Base-by-base conservation (phyloP, 92 coral and sea anemone species). In the Siderastrea radians region DNA sequence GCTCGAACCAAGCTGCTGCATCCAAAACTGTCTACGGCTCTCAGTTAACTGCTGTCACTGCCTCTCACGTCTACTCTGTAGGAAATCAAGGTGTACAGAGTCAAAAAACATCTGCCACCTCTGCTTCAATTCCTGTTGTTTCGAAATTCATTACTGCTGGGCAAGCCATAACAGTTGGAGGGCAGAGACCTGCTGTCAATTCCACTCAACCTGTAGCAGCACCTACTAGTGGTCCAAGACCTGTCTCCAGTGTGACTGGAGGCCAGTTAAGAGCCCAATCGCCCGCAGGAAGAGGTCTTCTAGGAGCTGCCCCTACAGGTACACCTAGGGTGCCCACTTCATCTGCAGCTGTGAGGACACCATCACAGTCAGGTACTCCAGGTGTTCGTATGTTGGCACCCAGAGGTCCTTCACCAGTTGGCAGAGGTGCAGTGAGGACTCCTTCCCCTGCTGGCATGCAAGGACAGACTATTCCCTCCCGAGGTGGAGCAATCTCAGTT, bases 401-500 rank as follows among this genome's bases (percentile, higher is more conserved):
- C 2, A 64, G 87, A 61, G 87, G 87, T 17, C 87, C 81, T 2
- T 73, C 87, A 51, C 72, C 87, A 13, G 70, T 73, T 26, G 87
- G 80, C 47, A 60, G 80, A 59, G 87, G 80, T 1, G 16, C 76
- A 13, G 78, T 82, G 16, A 82, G 86, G 86, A 57, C 86, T 57
- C 68, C 86, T n/a, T 82, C 86, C 48, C 86, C 86, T 4, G 69
- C 86, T 1, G 65, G 58, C 47, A 46, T 82, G 12, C 84, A 80
- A 68, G 75, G 84, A 8, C 86, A 45, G 49, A 51, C 75, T 69
- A 10, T 58, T 68, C 55, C 68, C 16, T 19, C 77, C 46, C 86
- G 86, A n/a, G 78, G 86, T 69, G 86, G 86, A 47, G 86, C 78
- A 70, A 45, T 71, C 77, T n/a, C 78, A 8, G 89, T 75, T 76